phyloP scores from a whole-genome alignment of 2,797 vertebrate genomes.

The Sternotherus odoratus region DNA sequence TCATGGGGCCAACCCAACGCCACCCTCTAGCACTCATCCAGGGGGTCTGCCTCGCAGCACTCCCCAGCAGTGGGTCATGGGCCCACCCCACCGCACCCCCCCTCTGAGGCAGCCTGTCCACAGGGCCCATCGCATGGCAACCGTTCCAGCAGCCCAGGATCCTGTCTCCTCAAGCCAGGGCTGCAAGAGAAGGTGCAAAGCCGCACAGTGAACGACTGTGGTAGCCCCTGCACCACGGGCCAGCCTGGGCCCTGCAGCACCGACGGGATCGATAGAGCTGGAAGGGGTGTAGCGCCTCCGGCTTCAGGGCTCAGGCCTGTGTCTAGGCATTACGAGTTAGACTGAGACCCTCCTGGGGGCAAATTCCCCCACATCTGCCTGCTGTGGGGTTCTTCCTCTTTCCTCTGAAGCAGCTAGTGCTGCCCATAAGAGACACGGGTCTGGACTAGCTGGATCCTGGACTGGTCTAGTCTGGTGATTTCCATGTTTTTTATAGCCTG shows the following conservation, averaged over 20 bases:
- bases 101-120: neutral
- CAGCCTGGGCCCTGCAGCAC: no score
- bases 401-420: neutral
- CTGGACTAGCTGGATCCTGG: neutral
- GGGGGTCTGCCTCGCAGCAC: neutral
- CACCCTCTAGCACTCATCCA: no score
- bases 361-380: neutral
- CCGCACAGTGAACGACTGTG: neutral
- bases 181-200: neutral
- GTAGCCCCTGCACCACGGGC: neutral
- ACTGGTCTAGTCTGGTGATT: neutral
- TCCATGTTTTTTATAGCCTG: neutral
- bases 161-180: neutral
- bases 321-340: no score
- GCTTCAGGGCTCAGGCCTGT: no score
- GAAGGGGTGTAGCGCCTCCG: no score
- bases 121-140: neutral
- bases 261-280: fast-evolving
- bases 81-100: neutral
- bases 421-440: neutral
- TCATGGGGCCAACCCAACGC: neutral
- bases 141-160: neutral
- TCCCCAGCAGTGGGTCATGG: neutral
- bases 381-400: neutral
- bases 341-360: neutral